These are phyloP conservation scores for Lycia hirtaria DNA, from an alignment of 2,888 invertebrate species.

Conservation along the genomic window DNA sequence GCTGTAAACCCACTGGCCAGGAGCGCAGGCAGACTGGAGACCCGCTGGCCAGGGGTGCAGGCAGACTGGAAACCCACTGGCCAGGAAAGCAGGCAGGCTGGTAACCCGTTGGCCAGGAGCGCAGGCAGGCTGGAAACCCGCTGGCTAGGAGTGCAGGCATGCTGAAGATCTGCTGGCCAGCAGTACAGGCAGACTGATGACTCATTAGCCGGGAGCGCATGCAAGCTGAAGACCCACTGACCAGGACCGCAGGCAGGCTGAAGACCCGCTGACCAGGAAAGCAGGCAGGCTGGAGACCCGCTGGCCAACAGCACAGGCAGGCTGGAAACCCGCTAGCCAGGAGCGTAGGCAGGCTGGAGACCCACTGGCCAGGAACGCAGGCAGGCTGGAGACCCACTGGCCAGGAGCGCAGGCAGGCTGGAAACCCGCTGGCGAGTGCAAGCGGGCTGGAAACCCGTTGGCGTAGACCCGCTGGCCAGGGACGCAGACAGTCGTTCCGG, in stretches of 20 bases:
- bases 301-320: background rate
- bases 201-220: background rate
- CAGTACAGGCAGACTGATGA: background rate
- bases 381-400: slow-evolving; percentile 4
- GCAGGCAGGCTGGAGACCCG: background rate
- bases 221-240: background rate
- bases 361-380: background rate
- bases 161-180: background rate
- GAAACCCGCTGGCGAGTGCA: background rate
- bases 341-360: background rate
- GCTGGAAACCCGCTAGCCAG: background rate
- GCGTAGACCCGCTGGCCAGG: background rate
- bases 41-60: slow-evolving; percentile 11
- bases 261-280: background rate
- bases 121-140: background rate
- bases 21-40: background rate
- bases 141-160: background rate
- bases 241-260: background rate
- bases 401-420: background rate
- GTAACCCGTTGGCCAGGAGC: background rate
- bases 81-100: slow-evolving; percentile 9
- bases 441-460: background rate
- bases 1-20: background rate
- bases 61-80: background rate
- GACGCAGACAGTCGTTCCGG: background rate